Percentiles rank a stretch among this genome's conserved stretches.
Conservation (phyloP, 2,797 vertebrate species). For the Clarias fuscus region DNA sequence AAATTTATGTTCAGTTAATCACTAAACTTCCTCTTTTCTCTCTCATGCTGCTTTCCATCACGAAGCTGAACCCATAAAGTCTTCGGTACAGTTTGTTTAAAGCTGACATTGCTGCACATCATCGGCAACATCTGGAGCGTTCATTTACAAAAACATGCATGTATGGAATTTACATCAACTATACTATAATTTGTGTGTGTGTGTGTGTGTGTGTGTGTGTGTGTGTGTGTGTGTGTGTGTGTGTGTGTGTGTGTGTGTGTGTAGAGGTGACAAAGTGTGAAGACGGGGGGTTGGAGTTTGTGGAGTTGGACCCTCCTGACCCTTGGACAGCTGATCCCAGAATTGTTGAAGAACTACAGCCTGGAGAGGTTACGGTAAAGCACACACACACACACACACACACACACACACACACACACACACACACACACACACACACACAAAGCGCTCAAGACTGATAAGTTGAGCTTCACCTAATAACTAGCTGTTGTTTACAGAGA, state of each 20-base stretch:
- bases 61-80: too few species aligned
- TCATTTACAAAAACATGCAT: too few species aligned
- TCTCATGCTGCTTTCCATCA: background rate
- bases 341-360: constrained; percentile 65
- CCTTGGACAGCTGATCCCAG: constrained; percentile 77
- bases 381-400: constrained; percentile 6
- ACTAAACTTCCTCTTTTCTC: background rate
- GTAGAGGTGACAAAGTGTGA: constrained; percentile 68
- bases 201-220: background rate
- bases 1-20: background rate
- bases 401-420: background rate
- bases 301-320: constrained; percentile 75
- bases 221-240: constrained; percentile 4
- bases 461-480: too few species aligned
- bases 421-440: too few species aligned
- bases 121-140: background rate
- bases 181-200: too few species aligned
- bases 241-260: constrained; percentile 19
- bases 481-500: too few species aligned
- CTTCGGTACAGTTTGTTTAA: background rate
- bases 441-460: too few species aligned
- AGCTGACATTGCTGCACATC: background rate
- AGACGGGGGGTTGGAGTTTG: constrained; percentile 67
- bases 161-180: too few species aligned
- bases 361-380: constrained; percentile 75